These are phyloP conservation scores for Neolamprologus tretocephalus DNA, from an alignment of 2,113 vertebrate species.

Conservation along the genomic window DNA sequence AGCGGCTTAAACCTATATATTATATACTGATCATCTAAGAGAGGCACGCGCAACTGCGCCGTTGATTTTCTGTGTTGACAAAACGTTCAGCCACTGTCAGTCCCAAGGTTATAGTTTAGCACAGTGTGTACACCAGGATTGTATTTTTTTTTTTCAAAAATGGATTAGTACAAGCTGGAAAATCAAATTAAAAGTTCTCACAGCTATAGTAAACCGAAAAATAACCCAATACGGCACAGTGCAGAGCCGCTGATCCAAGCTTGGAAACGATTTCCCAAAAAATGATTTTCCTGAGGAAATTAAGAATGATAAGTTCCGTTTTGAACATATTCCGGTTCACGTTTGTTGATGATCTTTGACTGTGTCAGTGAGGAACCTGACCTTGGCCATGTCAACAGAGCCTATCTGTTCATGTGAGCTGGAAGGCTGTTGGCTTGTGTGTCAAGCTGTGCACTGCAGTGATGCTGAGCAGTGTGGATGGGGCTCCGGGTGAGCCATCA, in stretches of 20 bases:
- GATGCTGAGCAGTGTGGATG: slow-evolving; percentile 61
- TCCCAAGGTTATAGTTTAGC: not conserved
- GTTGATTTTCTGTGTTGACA: not conserved
- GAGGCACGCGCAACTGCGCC: not conserved
- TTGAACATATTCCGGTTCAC: not conserved
- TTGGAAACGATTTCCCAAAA: not conserved
- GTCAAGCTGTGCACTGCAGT: slow-evolving; percentile 42
- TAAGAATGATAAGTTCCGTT: not conserved
- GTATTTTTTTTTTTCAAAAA: rapidly evolving
- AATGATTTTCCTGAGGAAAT: not conserved
- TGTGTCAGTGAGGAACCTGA: slow-evolving; percentile 1
- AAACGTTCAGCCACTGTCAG: not conserved
- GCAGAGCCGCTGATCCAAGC: not conserved
- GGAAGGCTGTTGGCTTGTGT: slow-evolving; percentile 15
- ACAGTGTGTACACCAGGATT: not conserved
- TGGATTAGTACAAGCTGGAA: not conserved
- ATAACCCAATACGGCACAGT: too few relatives aligned
- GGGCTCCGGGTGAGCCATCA: slow-evolving; percentile 44
- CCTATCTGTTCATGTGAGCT: slow-evolving; percentile 37
- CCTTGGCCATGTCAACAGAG: slow-evolving; percentile 29
- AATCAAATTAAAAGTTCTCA: not conserved
- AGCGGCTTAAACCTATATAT: slow-evolving; percentile 6
- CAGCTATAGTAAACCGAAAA: not conserved
- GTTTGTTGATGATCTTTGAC: not conserved
- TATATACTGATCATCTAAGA: slow-evolving; percentile 4